Evolutionary conservation across 35 echinoderm and acorn worm species (phyloP).

Genomic region (Apostichopus japonicus): DNA sequence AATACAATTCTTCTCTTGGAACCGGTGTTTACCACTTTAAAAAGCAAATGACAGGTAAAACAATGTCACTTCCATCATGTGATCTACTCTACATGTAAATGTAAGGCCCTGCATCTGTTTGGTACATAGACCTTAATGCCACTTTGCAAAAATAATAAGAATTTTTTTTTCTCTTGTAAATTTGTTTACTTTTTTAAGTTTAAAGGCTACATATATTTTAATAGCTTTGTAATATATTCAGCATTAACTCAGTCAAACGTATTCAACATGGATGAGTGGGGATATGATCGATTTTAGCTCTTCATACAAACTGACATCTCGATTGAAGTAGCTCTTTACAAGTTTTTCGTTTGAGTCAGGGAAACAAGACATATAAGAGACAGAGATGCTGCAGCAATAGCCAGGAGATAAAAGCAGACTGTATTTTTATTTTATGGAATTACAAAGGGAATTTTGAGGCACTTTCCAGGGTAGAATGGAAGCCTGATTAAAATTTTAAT

Average conservation of each 20-base stretch:
- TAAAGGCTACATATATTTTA: background rate
- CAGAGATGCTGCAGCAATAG: background rate
- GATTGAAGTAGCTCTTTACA: background rate
- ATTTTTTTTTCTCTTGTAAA: no score
- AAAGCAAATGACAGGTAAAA: no score
- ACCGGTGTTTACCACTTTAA: no score
- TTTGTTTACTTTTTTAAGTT: no score
- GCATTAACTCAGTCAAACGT: background rate
- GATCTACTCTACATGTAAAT: no score
- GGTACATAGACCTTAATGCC: no score
- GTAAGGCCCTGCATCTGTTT: no score
- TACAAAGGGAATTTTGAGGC: constrained; percentile 24
- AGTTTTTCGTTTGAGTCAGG: background rate
- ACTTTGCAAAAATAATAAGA: no score
- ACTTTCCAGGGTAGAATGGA: background rate
- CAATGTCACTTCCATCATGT: no score
- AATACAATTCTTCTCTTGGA: no score
- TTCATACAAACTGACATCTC: constrained; percentile 2
- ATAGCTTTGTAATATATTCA: constrained; percentile 14
- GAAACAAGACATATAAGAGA: background rate
- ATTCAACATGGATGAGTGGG: constrained; percentile 3
- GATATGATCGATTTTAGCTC: constrained; percentile 17
- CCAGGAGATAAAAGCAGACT: constrained; percentile 14
- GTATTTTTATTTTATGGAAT: constrained; percentile 5
- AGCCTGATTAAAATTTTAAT: constrained; percentile 3